Evolutionary conservation across 1,140 invertebrate genomes (phyloP).

Genomic region (Trichonephila clavata): DNA sequence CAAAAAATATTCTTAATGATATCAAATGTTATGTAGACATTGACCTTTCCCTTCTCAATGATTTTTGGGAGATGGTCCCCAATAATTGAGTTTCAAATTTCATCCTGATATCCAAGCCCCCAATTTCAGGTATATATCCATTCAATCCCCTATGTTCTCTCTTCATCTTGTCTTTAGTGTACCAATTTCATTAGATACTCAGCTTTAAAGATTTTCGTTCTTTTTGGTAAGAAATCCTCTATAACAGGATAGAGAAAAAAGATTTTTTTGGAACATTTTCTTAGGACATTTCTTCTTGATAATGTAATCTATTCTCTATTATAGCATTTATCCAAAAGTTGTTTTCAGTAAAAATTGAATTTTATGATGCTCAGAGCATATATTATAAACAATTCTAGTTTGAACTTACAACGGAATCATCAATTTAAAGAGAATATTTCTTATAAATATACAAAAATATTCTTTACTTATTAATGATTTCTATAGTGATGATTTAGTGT

Average conservation of each 20-base stretch:
- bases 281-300: not conserved
- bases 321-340: too few species aligned
- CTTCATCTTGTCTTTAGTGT: not conserved
- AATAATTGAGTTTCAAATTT: not conserved
- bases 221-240: not conserved
- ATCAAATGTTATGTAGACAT: too few species aligned
- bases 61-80: not conserved
- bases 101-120: not conserved
- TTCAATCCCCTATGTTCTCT: not conserved
- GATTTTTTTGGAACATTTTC: not conserved
- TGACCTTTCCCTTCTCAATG: not conserved
- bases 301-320: not conserved
- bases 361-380: too few species aligned
- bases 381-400: too few species aligned
- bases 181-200: not conserved
- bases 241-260: not conserved
- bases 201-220: not conserved
- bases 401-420: too few species aligned
- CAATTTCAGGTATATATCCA: not conserved
- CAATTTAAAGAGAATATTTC: too few species aligned
- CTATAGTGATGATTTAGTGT: too few species aligned
- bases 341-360: too few species aligned
- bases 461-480: too few species aligned
- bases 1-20: too few species aligned
- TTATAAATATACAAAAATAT: too few species aligned